Evolutionary conservation across 2,113 vertebrate species (phyloP).

Genomic region (Bufo bufo): DNA sequence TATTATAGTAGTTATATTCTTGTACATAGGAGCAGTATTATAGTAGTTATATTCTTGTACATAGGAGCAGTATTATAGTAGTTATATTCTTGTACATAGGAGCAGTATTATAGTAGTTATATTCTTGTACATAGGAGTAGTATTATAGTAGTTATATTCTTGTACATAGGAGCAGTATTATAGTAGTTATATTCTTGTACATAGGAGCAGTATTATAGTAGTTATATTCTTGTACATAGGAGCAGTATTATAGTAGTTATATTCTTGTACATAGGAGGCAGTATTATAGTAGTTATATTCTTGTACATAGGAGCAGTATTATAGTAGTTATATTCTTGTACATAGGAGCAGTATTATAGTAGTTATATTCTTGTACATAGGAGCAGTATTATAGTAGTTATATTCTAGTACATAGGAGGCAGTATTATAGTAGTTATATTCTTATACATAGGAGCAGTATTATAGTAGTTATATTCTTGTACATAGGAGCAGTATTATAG

Average conservation of each 20-base stretch:
- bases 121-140: no score
- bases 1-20: no score
- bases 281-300: no score
- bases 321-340: neutral
- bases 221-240: no score
- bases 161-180: neutral
- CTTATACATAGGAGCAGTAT: neutral
- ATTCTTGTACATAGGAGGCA: no score
- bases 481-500: neutral
- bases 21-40: neutral
- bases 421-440: conserved; percentile 12
- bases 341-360: neutral
- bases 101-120: no score
- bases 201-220: neutral
- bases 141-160: neutral
- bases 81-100: no score
- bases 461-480: conserved; percentile 9
- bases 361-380: conserved; percentile 1
- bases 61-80: no score
- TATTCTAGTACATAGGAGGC: neutral
- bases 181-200: neutral
- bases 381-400: conserved; percentile 4
- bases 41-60: neutral
- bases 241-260: no score
- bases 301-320: neutral